Evolutionary conservation across 2,797 vertebrate genomes (phyloP), one percentile per base, ranked within the genome.

Genomic region (Pipistrellus pipistrellus): DNA sequence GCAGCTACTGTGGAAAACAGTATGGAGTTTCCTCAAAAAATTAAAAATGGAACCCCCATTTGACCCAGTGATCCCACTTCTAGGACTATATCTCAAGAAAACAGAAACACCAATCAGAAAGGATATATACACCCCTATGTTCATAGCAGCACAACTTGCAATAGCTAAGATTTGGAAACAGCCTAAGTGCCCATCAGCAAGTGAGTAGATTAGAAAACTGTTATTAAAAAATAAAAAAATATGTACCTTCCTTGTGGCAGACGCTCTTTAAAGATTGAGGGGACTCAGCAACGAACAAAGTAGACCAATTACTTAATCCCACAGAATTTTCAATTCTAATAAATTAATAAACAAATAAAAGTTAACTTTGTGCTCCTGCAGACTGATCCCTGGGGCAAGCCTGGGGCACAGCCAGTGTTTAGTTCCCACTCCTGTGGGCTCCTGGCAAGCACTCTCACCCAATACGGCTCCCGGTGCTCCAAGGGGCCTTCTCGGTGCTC

Each of bases 261-360:
- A 80, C 8, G 44, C 21, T 68, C 13, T 76, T 71, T 48, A 59
- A 23, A 20, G 20, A 4, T 3, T 15, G n/a, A 66, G 14, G n/a
- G 35, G 11, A 76, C n/a, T 66, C 69, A 4, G 6, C 41, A 35
- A 27, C 3, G 32, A 76, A 35, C 51, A 51, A 91, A 76, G n/a
- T 8, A 48, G 75, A 64, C 55, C 83, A 46, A 35, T 44, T 13
- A 23, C 64, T 86, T 48, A 38, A n/a, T 30, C 35, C 44, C 44
- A 21, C 18, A 46, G 35, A 85, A 88, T 91, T 10, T 53, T 53
- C 59, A 91, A 30, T 82, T 84, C 80, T 77, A 59, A n/a, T 51
- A 93, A 88, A 78, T 66, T 90, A 66, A 51, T 46, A 38, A 69
- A 82, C 55, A 77, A 77, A 38, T 25, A 59, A 75, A 68, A 80